These are phyloP conservation scores for Tragelaphus eurycerus DNA, from an alignment of 2,797 vertebrate species.

Conservation along the genomic window DNA sequence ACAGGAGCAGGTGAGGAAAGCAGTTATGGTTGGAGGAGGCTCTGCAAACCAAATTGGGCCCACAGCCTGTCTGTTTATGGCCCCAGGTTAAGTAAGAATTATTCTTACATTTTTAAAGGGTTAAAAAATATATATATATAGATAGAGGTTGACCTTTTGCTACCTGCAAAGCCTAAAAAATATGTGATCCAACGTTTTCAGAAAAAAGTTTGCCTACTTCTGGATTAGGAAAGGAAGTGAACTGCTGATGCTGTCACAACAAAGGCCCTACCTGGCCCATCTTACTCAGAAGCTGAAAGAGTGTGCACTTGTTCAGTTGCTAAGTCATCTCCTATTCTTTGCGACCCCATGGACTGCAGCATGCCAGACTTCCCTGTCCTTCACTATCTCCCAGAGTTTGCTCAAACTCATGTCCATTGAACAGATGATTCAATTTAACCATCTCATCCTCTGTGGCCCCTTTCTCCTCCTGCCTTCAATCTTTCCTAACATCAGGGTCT, in stretches of 20 bases:
- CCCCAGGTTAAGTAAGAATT: neutral
- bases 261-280: too few relatives aligned
- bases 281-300: neutral
- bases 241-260: neutral
- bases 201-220: neutral
- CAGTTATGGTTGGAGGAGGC: neutral
- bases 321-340: neutral
- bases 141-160: neutral
- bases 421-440: neutral
- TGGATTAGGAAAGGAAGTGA: neutral
- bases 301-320: neutral
- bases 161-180: neutral
- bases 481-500: neutral
- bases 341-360: neutral
- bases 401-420: neutral
- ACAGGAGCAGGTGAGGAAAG: neutral
- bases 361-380: neutral
- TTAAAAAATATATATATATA: neutral
- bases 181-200: neutral
- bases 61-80: neutral
- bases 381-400: neutral
- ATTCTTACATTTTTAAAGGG: neutral
- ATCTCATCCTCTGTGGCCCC: neutral
- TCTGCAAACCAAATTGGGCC: neutral
- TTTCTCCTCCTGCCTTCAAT: neutral